Evolutionary conservation across 2,113 vertebrate genomes (phyloP).

Genomic region (Brachyistius frenatus): DNA sequence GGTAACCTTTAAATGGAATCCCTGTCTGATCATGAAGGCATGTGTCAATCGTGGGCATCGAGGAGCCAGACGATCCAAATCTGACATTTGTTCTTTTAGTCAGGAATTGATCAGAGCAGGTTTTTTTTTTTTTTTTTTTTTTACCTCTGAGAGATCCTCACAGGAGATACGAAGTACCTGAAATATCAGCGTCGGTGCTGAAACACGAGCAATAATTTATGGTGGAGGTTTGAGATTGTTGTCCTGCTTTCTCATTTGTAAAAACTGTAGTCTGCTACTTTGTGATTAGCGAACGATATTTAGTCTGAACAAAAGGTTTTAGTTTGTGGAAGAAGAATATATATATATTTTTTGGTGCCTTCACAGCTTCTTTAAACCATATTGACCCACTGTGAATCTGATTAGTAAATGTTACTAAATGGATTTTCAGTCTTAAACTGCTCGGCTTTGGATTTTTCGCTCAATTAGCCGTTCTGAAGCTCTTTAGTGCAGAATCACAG

Average conservation of each 20-base stretch:
- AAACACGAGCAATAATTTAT: slow-evolving; percentile 27
- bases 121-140: neutral
- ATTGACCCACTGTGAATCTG: slow-evolving; percentile 2
- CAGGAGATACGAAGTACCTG: slow-evolving; percentile 51
- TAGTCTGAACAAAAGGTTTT: too few species aligned
- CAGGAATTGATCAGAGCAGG: slow-evolving; percentile 72
- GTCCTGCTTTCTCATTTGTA: neutral
- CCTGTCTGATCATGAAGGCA: slow-evolving; percentile 63
- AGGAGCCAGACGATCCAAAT: slow-evolving; percentile 68
- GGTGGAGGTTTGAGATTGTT: slow-evolving; percentile 1
- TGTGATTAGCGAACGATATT: neutral
- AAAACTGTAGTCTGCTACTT: neutral
- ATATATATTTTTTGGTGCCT: neutral
- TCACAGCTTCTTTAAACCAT: neutral
- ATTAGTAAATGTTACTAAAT: slow-evolving; percentile 33
- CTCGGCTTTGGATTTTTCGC: slow-evolving; percentile 48
- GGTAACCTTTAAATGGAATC: slow-evolving; percentile 78
- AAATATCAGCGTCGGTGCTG: slow-evolving; percentile 34
- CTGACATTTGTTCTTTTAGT: slow-evolving; percentile 81
- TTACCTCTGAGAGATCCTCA: slow-evolving; percentile 49
- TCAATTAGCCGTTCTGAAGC: slow-evolving; percentile 54
- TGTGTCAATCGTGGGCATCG: slow-evolving; percentile 56
- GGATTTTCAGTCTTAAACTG: slow-evolving; percentile 39
- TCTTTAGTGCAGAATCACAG: slow-evolving; percentile 23
- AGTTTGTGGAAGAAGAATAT: neutral